Evolutionary conservation across 2,113 vertebrate genomes (phyloP).

Genomic region (Pholis gunnellus): DNA sequence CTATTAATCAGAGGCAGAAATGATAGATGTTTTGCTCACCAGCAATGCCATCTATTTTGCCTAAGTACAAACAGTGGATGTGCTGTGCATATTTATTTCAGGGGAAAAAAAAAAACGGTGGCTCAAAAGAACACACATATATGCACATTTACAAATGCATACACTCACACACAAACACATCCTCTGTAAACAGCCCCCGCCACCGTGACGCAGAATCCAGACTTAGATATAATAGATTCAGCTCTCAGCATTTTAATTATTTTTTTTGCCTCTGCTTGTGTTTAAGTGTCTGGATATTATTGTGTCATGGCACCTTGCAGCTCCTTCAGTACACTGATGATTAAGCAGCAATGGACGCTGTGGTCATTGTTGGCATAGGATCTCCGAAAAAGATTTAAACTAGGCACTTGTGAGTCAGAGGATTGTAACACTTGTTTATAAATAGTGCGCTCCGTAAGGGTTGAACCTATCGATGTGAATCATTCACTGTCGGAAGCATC

Average conservation of each 20-base stretch:
- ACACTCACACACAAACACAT: constrained; percentile 44
- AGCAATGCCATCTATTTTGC: constrained; percentile 83
- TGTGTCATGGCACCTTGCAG: constrained; percentile 67
- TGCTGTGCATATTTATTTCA: constrained; percentile 79
- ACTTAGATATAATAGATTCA: constrained; percentile 70
- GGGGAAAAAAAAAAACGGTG: neutral
- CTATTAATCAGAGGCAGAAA: constrained; percentile 85
- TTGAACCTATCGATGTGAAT: constrained; percentile 55
- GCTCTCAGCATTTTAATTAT: constrained; percentile 25
- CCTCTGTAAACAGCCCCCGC: constrained; percentile 61
- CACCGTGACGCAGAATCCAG: constrained; percentile 65
- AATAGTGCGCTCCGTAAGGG: constrained; percentile 38
- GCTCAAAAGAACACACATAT: constrained; percentile 68
- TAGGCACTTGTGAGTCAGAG: constrained; percentile 59
- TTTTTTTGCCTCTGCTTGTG: constrained; percentile 38
- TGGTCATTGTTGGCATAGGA: constrained; percentile 59
- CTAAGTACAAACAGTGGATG: constrained; percentile 80
- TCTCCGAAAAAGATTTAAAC: constrained; percentile 58
- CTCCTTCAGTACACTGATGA: constrained; percentile 58
- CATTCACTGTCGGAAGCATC: constrained; percentile 43
- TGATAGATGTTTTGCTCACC: constrained; percentile 85
- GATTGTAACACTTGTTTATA: constrained; percentile 54
- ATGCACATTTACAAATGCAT: constrained; percentile 37
- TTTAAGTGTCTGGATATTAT: constrained; percentile 44
- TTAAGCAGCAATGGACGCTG: constrained; percentile 52